Conservation (phyloP, 1,140 invertebrate species). For the Nasonia giraulti region DNA sequence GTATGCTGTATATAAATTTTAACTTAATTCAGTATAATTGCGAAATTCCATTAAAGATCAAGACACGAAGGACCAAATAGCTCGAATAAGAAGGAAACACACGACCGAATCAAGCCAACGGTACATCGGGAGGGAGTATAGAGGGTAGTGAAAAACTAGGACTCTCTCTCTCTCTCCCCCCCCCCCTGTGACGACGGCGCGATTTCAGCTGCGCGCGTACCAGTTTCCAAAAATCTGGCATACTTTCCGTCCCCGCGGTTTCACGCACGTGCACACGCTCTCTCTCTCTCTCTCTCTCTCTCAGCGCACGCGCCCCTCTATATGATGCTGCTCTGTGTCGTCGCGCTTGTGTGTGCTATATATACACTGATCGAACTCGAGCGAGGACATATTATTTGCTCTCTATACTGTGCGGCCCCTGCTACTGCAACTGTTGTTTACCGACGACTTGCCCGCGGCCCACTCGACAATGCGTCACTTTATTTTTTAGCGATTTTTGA, state of each 20-base stretch:
- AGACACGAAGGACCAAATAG: no score
- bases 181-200: neutral
- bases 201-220: conserved; percentile 38
- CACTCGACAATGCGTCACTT: neutral
- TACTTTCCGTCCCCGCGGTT: neutral
- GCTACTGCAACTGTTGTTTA: neutral
- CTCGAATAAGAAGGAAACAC: neutral
- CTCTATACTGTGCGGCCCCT: neutral
- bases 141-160: neutral
- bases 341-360: neutral
- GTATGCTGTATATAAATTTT: no score
- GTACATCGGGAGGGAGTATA: neutral
- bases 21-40: no score
- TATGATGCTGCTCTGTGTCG: neutral
- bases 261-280: neutral
- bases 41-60: no score
- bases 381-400: neutral
- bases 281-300: neutral
- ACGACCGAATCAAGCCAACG: neutral
- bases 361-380: neutral
- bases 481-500: neutral
- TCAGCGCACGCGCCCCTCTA: neutral
- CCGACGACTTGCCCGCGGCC: neutral
- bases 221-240: conserved; percentile 46
- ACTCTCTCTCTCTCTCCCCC: neutral